Evolutionary conservation across 2,888 invertebrate genomes (phyloP).

Genomic region (Cantharis lateralis): DNA sequence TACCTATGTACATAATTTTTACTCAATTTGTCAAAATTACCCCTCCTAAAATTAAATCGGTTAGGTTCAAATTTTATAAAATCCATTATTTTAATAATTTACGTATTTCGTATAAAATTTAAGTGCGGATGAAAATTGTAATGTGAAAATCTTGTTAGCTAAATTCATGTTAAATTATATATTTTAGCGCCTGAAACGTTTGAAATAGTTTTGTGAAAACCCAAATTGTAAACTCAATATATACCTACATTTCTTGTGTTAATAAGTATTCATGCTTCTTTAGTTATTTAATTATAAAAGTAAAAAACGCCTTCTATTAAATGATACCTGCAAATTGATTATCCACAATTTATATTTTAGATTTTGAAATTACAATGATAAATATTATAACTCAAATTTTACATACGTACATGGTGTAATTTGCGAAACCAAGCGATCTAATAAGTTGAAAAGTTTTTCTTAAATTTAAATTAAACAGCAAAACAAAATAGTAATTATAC

Average conservation of each 20-base stretch:
- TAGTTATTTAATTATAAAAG: background rate
- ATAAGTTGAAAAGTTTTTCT: background rate
- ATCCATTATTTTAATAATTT: background rate
- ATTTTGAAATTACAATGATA: background rate
- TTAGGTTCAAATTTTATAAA: background rate
- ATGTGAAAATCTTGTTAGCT: background rate
- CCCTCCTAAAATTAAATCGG: background rate
- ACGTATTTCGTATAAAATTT: background rate
- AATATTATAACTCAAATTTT: background rate
- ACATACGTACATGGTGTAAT: background rate
- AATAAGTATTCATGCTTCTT: background rate
- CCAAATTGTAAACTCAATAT: background rate
- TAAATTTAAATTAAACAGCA: background rate
- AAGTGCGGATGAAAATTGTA: background rate
- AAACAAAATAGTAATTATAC: background rate
- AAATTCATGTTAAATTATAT: background rate
- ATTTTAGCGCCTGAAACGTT: background rate
- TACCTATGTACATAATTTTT: no score
- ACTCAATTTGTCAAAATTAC: no score
- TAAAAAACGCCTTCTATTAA: no score
- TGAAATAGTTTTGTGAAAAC: background rate
- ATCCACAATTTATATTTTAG: background rate
- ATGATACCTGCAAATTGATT: no score
- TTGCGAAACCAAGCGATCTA: background rate
- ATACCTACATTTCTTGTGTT: background rate